phyloP scores from a whole-genome alignment of 2,888 invertebrate genomes.

The Coenonympha glycerion region DNA sequence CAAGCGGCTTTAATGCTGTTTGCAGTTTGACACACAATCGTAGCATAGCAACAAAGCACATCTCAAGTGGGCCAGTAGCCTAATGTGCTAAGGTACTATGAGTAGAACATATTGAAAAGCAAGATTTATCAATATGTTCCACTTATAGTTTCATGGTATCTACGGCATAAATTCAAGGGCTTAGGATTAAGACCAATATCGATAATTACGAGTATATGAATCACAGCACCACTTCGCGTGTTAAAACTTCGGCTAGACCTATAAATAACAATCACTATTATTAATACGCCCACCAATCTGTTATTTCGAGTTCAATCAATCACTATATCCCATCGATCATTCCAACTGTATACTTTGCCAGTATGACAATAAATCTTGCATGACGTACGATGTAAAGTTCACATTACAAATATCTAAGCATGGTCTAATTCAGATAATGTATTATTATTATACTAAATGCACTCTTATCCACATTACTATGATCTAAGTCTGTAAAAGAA shows the following conservation, averaged over 20 bases:
- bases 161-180: too few relatives aligned
- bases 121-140: too few relatives aligned
- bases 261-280: neutral
- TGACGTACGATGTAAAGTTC: slow-evolving; percentile 1
- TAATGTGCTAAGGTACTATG: too few relatives aligned
- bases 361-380: slow-evolving; percentile 15
- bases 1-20: too few relatives aligned
- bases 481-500: too few relatives aligned
- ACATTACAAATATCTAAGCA: neutral
- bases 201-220: neutral
- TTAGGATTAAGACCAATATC: neutral
- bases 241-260: neutral
- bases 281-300: slow-evolving; percentile 4
- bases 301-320: slow-evolving; percentile 22
- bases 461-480: too few relatives aligned
- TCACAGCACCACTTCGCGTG: neutral
- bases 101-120: too few relatives aligned
- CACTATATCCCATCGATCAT: slow-evolving; percentile 11
- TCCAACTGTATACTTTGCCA: neutral
- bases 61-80: too few relatives aligned
- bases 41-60: too few relatives aligned
- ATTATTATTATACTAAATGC: too few relatives aligned
- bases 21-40: too few relatives aligned
- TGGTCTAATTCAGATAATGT: neutral
- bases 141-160: too few relatives aligned